phyloP scores from a whole-genome alignment of 2,797 vertebrate genomes.

The Pogonophryne albipinna region DNA sequence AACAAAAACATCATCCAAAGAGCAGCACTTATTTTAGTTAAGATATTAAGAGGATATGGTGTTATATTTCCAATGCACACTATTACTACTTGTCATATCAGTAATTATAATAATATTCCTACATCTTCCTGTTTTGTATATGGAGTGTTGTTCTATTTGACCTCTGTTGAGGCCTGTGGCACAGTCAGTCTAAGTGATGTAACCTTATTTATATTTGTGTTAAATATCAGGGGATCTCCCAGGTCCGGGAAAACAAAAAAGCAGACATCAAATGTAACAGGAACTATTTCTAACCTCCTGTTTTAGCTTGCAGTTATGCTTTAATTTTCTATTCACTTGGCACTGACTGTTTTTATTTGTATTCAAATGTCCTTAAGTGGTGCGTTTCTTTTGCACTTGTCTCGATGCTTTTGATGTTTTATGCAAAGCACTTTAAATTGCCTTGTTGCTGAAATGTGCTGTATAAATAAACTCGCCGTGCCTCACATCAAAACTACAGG shows the following conservation, averaged over 20 bases:
- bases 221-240: constrained; percentile 11
- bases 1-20: neutral
- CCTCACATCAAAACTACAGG: neutral
- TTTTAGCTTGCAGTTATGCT: no score
- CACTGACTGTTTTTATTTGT: no score
- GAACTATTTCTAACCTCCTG: neutral
- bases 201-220: neutral
- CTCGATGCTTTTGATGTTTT: no score
- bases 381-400: no score
- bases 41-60: neutral
- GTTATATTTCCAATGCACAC: neutral
- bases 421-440: no score
- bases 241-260: neutral
- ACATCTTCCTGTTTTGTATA: no score
- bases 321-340: no score
- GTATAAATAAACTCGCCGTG: no score
- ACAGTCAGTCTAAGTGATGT: neutral
- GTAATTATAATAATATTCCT: no score
- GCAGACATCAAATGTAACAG: neutral
- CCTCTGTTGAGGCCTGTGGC: neutral
- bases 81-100: no score
- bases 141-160: neutral
- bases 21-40: neutral
- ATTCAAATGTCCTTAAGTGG: no score
- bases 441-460: no score